Percentiles rank a stretch among this genome's conserved stretches.
Conservation (phyloP, 2,797 vertebrate genomes). For the Chelmon rostratus region DNA sequence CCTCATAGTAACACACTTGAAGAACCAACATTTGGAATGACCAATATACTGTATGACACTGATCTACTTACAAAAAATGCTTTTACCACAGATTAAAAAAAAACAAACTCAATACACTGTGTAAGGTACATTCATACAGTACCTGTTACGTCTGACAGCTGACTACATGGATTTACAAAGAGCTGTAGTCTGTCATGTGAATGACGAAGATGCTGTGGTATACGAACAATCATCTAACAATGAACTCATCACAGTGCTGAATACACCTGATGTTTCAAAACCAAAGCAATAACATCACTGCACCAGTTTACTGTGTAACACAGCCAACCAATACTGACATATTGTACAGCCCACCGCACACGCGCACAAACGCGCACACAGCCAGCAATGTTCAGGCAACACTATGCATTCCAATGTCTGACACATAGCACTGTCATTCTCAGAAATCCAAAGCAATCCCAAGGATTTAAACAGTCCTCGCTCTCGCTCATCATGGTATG, state of each 20-base stretch:
- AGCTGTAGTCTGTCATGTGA: background rate
- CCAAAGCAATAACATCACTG: background rate
- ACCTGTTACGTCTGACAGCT: background rate
- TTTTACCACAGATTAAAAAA: background rate
- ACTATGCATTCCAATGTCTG: constrained; percentile 56
- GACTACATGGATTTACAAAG: constrained; percentile 15
- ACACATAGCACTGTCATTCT: constrained; percentile 52
- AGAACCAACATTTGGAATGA: background rate
- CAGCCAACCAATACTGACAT: background rate
- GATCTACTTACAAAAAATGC: background rate
- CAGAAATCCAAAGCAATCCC: constrained; percentile 61
- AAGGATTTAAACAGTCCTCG: constrained; percentile 60
- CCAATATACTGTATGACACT: background rate
- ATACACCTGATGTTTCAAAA: background rate
- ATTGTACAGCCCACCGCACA: background rate
- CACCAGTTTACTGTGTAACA: constrained; percentile 23
- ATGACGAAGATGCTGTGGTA: background rate
- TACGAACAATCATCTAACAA: background rate
- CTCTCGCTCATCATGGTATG: constrained; percentile 45
- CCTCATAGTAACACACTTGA: background rate
- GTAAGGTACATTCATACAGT: background rate
- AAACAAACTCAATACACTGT: background rate
- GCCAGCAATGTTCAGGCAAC: constrained; percentile 42
- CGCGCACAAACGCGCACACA: constrained; percentile 37
- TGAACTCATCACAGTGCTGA: background rate